Percentiles rank a stretch among this genome's conserved stretches.
Conservation (phyloP, 2,797 vertebrate genomes). For the Karalla daura region DNA sequence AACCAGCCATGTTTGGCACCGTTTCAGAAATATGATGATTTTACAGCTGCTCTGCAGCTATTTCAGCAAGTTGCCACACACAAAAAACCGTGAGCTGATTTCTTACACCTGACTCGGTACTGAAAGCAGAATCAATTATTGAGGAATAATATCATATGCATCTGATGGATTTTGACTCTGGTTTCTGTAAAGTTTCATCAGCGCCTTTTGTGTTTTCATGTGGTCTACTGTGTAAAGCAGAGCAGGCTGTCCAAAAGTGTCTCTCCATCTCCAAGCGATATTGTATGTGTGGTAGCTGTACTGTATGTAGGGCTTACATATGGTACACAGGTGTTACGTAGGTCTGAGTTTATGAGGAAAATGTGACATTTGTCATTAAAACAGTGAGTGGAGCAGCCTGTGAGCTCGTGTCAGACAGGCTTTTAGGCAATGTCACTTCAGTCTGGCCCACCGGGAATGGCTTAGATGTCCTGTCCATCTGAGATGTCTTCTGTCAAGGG, state of each 20-base stretch:
- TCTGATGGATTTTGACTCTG: neutral
- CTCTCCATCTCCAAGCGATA: neutral
- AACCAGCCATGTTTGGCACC: neutral
- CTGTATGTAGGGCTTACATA: too few relatives aligned
- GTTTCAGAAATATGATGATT: neutral
- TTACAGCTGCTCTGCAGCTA: neutral
- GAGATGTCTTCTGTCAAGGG: too few relatives aligned
- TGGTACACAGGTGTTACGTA: neutral
- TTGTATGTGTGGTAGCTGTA: too few relatives aligned
- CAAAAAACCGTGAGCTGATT: slow-evolving; percentile 5
- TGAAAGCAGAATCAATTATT: slow-evolving; percentile 5
- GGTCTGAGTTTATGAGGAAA: neutral
- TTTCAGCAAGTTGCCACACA: neutral
- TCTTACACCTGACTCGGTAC: neutral
- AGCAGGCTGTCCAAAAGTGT: neutral
- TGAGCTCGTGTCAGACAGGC: slow-evolving; percentile 20
- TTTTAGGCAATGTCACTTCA: slow-evolving; percentile 30
- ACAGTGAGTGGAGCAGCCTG: slow-evolving; percentile 19
- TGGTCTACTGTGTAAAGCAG: neutral
- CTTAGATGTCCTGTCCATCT: slow-evolving; percentile 7
- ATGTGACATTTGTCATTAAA: slow-evolving; percentile 22
- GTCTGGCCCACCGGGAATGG: neutral
- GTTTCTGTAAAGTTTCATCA: slow-evolving; percentile 12
- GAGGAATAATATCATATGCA: slow-evolving; percentile 8
- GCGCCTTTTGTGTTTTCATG: neutral